Evolutionary conservation across 1,140 invertebrate species (phyloP), one percentile per base, ranked within the genome.

Genomic region (Uloborus diversus): DNA sequence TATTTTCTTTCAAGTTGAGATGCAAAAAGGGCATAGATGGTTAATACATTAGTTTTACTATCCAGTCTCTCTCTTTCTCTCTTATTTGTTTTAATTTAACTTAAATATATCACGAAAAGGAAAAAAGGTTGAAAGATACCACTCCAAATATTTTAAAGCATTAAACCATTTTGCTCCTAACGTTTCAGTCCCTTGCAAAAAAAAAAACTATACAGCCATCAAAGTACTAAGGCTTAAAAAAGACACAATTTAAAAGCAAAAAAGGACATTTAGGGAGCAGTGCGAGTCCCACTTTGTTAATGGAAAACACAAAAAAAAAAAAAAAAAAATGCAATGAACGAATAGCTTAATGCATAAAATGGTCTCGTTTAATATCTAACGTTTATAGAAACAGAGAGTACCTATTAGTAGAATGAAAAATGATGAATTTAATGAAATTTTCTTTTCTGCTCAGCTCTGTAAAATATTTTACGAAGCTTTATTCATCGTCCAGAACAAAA

Each of bases 391-490:
- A 64, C 33, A 32, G 61, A 25, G 25, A 13, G 23, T 25, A 35
- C 33, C 61, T 33, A 64, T 64, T 64, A 64, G 35, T 27, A 13
- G 42, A 33, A 64, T 64, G 61, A 64, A 13, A 64, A 64, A 64
- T 42, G 61, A 64, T 23, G 33, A 25, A 4, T 42, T 33, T 35
- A 64, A 64, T 64, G 61, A 64, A 64, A 64, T 37, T 64, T 33
- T 33, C 20, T 32, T 42, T 37, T 42, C 23, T 64, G 32, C 20
- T 64, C 37, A 42, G 7, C n/a, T n/a, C n/a, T n/a, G n/a, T n/a
- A n/a, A n/a, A n/a, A n/a, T n/a, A n/a, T n/a, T n/a, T n/a, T n/a
- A n/a, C n/a, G n/a, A n/a, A n/a, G n/a, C n/a, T n/a, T n/a, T n/a
- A n/a, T n/a, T n/a, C n/a, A n/a, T n/a, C n/a, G n/a, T n/a, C n/a